Conservation (phyloP, 2,888 invertebrate species). For the Agelastica alni region DNA sequence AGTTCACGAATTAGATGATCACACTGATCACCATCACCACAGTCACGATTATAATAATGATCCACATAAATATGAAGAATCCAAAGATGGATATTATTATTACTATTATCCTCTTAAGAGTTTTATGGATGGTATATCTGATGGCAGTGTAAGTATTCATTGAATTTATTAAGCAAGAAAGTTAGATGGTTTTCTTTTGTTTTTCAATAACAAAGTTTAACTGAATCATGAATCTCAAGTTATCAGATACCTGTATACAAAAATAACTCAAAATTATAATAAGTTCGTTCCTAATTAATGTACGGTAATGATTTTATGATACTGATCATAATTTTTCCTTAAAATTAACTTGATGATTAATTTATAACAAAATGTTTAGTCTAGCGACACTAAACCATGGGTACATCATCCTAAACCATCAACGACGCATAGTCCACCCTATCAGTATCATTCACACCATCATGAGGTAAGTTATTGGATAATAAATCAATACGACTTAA, state of each 20-base stretch:
- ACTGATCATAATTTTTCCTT: too few species aligned
- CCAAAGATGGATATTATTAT: constrained; percentile 57
- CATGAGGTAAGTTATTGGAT: constrained; percentile 49
- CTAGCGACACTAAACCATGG: background rate
- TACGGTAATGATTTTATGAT: too few species aligned
- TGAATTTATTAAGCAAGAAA: background rate
- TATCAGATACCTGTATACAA: too few species aligned
- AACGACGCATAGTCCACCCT: constrained; percentile 41
- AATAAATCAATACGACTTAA: too few species aligned
- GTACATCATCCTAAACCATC: background rate
- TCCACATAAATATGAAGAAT: constrained; percentile 9
- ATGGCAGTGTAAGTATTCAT: constrained; percentile 34
- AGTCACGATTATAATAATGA: constrained; percentile 5
- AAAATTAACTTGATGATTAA: too few species aligned
- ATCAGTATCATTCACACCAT: constrained; percentile 47
- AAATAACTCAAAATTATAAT: too few species aligned
- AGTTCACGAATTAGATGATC: constrained; percentile 51
- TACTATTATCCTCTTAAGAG: constrained; percentile 62
- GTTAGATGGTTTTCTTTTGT: background rate
- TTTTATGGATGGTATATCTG: constrained; percentile 54
- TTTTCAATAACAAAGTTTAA: too few species aligned
- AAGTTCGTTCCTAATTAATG: too few species aligned
- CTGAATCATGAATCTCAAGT: too few species aligned
- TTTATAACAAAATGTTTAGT: background rate
- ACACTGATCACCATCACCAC: constrained; percentile 7